Evolutionary conservation across 2,888 invertebrate species (phyloP).

Genomic region (Apotomis betuletana): DNA sequence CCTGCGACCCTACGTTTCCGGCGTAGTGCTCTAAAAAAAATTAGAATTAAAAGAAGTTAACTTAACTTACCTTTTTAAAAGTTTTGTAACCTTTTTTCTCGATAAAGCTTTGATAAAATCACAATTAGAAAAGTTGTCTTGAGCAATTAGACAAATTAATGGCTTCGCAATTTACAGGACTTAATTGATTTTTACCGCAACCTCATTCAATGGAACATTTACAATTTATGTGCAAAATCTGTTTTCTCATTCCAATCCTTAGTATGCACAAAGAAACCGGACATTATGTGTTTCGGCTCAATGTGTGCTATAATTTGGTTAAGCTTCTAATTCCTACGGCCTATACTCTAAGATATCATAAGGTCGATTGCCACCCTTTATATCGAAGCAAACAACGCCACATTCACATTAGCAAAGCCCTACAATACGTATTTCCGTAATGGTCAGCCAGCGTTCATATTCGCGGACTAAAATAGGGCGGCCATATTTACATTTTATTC

Average conservation of each 20-base stretch:
- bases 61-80: background rate
- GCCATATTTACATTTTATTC: constrained; percentile 37
- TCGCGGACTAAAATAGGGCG: constrained; percentile 31
- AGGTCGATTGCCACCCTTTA: background rate
- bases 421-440: constrained; percentile 23
- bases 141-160: background rate
- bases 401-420: background rate
- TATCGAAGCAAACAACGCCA: background rate
- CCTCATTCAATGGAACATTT: background rate
- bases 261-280: no score
- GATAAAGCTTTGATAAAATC: background rate
- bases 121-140: constrained; percentile 8
- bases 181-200: background rate
- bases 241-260: no score
- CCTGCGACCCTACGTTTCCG: no score
- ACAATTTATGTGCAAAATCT: background rate
- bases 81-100: background rate
- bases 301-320: no score
- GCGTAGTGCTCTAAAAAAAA: no score
- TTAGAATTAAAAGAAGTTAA: background rate
- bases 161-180: background rate
- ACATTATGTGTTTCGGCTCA: no score
- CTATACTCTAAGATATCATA: no score
- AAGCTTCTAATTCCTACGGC: no score
- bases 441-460: constrained; percentile 21